Evolutionary conservation across 1,140 invertebrate species (phyloP).

Genomic region (Manduca sexta): DNA sequence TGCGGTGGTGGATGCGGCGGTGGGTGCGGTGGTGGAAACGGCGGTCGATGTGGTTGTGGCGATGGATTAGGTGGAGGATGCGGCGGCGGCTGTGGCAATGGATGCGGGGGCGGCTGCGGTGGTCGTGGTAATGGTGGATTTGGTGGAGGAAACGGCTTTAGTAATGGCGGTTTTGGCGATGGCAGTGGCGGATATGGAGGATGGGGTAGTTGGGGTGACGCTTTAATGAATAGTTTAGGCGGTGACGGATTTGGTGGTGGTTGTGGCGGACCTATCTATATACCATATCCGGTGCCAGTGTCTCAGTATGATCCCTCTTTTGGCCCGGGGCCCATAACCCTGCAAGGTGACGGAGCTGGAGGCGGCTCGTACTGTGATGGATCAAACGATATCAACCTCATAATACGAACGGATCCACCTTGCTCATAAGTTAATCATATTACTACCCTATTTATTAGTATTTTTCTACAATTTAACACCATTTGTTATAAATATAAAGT

Average conservation of each 20-base stretch:
- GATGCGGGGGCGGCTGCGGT: not conserved
- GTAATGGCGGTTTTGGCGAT: not conserved
- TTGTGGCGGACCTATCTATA: conserved; percentile 1
- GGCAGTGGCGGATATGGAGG: conserved; percentile 1
- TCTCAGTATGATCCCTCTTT: too few species aligned
- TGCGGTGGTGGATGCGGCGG: not conserved
- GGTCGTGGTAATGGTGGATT: conserved; percentile 3
- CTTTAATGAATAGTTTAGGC: too few species aligned
- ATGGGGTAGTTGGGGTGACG: not conserved
- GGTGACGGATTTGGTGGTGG: not conserved
- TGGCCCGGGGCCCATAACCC: too few species aligned
- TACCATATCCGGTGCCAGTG: conserved; percentile 17
- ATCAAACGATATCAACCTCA: too few species aligned
- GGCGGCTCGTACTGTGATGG: too few species aligned
- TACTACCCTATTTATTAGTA: too few species aligned
- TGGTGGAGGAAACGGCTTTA: too few species aligned
- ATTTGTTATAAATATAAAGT: too few species aligned
- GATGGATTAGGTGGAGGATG: not conserved
- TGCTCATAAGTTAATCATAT: too few species aligned
- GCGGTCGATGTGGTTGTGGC: not conserved
- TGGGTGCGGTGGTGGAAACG: not conserved
- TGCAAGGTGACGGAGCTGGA: not conserved
- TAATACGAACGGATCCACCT: too few species aligned
- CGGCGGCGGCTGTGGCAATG: not conserved
- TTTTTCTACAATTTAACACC: too few species aligned